A percentile compares a stretch with the other conserved stretches of the same genome.
Evolutionary conservation across 2,797 vertebrate species (phyloP).

Genomic region (Catharus ustulatus): DNA sequence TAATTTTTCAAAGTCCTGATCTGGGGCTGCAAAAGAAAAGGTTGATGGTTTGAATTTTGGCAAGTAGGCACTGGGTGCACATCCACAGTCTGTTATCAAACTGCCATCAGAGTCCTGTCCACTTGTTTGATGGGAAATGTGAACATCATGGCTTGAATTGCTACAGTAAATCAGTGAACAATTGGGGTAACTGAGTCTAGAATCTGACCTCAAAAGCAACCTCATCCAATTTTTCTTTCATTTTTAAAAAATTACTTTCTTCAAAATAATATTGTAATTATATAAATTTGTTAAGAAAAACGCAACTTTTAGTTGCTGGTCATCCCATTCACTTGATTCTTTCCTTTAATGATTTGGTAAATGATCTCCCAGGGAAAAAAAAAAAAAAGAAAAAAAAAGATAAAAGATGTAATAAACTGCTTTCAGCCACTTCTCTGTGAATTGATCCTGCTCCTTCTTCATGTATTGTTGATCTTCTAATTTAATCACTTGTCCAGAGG

Average conservation of each 20-base stretch:
- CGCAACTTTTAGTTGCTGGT: not conserved
- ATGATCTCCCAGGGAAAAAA: not conserved
- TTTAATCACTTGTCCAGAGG: conserved; percentile 48
- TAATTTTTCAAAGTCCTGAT: not conserved
- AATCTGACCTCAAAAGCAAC: not conserved
- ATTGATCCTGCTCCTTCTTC: conserved; percentile 3
- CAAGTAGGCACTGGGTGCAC: not conserved
- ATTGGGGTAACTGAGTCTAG: not conserved
- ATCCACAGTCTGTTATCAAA: not conserved
- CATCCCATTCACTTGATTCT: not conserved
- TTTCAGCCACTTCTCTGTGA: not conserved
- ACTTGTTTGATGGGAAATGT: not conserved
- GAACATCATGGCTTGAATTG: not conserved
- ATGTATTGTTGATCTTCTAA: conserved; percentile 37
- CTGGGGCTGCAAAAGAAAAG: not conserved
- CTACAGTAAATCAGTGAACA: not conserved
- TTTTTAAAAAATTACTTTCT: not conserved
- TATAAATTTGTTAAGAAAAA: not conserved
- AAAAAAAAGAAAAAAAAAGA: not conserved
- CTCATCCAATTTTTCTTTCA: not conserved
- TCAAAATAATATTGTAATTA: not conserved
- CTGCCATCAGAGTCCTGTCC: not conserved
- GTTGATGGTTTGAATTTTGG: not conserved
- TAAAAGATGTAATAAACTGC: not conserved
- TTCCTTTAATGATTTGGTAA: conserved; percentile 1